Evolutionary conservation across 2,888 invertebrate species (phyloP).

Genomic region (Hipparchia semele): DNA sequence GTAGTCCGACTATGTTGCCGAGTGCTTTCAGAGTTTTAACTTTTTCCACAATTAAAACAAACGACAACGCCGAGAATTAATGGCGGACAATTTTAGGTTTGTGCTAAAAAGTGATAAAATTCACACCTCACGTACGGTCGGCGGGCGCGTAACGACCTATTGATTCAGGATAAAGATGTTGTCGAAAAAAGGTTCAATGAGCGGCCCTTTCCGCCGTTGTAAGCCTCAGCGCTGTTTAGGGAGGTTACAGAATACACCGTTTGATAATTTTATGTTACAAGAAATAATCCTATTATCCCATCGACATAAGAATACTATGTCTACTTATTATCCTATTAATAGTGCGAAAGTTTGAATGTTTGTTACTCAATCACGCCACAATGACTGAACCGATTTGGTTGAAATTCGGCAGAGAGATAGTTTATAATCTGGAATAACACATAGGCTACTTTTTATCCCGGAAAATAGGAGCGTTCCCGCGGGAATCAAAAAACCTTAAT

Average conservation of each 20-base stretch:
- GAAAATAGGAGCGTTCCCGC: too few species aligned
- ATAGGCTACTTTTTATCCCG: too few species aligned
- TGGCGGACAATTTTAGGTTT: slow-evolving; percentile 28
- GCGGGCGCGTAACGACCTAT: slow-evolving; percentile 68
- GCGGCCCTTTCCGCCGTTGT: slow-evolving; percentile 41
- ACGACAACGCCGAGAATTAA: slow-evolving; percentile 12
- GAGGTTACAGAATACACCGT: slow-evolving; percentile 13
- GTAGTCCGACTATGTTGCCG: slow-evolving; percentile 37
- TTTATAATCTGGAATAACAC: too few species aligned
- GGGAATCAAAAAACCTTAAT: too few species aligned
- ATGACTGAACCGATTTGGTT: too few species aligned
- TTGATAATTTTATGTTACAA: too few species aligned
- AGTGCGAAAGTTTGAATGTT: too few species aligned
- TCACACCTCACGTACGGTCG: slow-evolving; percentile 49
- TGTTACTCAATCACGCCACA: too few species aligned
- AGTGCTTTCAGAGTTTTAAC: slow-evolving; percentile 19
- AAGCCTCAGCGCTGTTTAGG: slow-evolving; percentile 30
- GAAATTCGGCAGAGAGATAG: too few species aligned
- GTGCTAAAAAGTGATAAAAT: slow-evolving; percentile 44
- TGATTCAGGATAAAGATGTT: slow-evolving; percentile 74
- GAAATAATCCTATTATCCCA: too few species aligned
- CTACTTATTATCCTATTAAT: too few species aligned
- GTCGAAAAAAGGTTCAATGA: slow-evolving; percentile 61
- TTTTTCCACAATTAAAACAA: slow-evolving; percentile 37
- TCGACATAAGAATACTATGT: too few species aligned